phyloP scores from a whole-genome alignment of 2,888 invertebrate genomes.

The Acanthosepion esculentum region DNA sequence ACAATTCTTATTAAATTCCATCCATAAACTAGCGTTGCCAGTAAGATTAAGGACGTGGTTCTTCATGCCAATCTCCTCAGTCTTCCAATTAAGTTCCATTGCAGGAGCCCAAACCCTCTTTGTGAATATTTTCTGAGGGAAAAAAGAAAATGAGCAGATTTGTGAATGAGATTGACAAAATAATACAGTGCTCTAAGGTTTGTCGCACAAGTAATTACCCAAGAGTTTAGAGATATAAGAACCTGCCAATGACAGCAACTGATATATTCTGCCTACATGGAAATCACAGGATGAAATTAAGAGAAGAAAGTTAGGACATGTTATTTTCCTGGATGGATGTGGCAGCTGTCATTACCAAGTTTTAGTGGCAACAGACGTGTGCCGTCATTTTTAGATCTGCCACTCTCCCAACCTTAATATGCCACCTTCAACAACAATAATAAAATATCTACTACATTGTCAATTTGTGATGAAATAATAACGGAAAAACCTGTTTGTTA shows the following conservation, averaged over 20 bases:
- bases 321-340: background rate
- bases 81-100: constrained; percentile 12
- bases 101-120: background rate
- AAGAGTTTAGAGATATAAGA: constrained; percentile 33
- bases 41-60: background rate
- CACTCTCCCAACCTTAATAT: background rate
- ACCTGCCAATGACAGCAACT: constrained; percentile 7
- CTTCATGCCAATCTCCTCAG: background rate
- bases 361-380: background rate
- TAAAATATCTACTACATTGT: background rate
- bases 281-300: background rate
- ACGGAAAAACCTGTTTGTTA: background rate
- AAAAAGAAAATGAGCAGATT: background rate
- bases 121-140: background rate
- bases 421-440: background rate
- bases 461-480: background rate
- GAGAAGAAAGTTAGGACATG: background rate
- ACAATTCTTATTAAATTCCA: background rate
- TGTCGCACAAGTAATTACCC: constrained; percentile 22
- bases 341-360: background rate
- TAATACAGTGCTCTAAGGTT: background rate
- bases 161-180: no score
- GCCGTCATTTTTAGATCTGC: background rate
- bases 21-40: background rate
- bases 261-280: constrained; percentile 10